phyloP scores from a whole-genome alignment of 1,140 invertebrate genomes.

The Drusus annulatus region DNA sequence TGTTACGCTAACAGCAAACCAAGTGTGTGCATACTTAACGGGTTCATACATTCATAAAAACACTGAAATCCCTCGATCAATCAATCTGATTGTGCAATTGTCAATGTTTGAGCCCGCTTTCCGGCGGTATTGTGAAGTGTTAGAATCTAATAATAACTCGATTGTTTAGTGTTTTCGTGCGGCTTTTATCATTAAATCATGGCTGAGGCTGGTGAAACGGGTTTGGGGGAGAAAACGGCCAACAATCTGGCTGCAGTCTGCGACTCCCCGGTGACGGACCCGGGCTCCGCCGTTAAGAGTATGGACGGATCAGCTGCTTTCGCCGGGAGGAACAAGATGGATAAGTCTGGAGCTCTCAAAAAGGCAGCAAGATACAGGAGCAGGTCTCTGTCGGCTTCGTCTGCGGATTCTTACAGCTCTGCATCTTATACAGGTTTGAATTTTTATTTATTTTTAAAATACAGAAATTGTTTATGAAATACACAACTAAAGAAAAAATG shows the following conservation, averaged over 20 bases:
- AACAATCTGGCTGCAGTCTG: slow-evolving; percentile 57
- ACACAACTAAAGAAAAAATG: too few relatives aligned
- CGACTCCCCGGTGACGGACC: slow-evolving; percentile 71
- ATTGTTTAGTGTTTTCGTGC: slow-evolving; percentile 29
- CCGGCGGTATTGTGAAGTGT: neutral
- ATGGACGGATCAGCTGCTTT: slow-evolving; percentile 57
- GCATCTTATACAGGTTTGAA: slow-evolving; percentile 70
- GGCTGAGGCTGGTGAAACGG: slow-evolving; percentile 50
- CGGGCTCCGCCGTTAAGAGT: slow-evolving; percentile 66
- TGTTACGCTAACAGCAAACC: too few relatives aligned
- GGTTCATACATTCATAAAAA: neutral
- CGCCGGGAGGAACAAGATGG: slow-evolving; percentile 62
- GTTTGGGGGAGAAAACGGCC: slow-evolving; percentile 25
- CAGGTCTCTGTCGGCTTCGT: slow-evolving; percentile 92
- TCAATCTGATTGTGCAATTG: neutral
- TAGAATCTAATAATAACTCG: neutral
- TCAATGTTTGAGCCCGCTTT: slow-evolving; percentile 15
- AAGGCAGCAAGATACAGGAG: slow-evolving; percentile 89
- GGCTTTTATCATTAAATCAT: slow-evolving; percentile 28
- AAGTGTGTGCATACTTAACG: too few relatives aligned
- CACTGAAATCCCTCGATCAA: neutral
- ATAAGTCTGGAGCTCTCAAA: slow-evolving; percentile 82
- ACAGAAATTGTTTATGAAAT: too few relatives aligned
- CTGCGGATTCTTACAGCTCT: slow-evolving; percentile 94
- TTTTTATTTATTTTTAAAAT: too few relatives aligned